Base-by-base conservation (phyloP, 2,113 vertebrate genomes). In the Jaculus jaculus region DNA sequence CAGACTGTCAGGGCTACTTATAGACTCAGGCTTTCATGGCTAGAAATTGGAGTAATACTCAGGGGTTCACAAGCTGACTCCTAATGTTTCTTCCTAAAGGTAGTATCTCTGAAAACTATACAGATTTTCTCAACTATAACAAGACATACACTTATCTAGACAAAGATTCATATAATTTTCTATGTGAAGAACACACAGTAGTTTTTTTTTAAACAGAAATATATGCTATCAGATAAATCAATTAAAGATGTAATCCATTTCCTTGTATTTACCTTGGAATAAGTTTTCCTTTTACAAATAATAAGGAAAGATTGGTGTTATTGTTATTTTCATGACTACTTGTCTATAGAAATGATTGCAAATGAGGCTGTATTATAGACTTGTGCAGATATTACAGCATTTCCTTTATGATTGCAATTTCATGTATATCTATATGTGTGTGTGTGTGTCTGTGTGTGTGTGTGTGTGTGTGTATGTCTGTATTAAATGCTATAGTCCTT, bases 1-100 rank as follows among this genome's bases (percentile, higher is more conserved):
- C 26, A 72, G 9, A 17, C 1, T 60, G 26, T 8, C 34, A 26
- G 4, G 2, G 28, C 2, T 90, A n/a, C 16, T 0, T 7, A 3
- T 13, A 51, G 18, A 60, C 37, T 34, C 0, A 7, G 15, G 6
- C 18, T 80, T 84, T n/a, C 24, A 6, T 0, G 26, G 42, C 16
- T 13, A 63, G 16, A 11, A 77, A 15, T 1, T 11, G 20, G 16
- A 68, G 8, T n/a, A 23, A 81, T n/a, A 61, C 69, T 34, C 5
- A 23, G 13, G 0, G 18, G 11, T 11, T 60, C 4, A 17, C 2
- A 11, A 7, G 11, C 69, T 32, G 21, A 11, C 2, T 93, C 5
- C 12, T 13, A 20, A 32, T 7, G 4, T 5, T 30, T 68, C 73
- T 69, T 3, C 9, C 11, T 3, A 54, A 4, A 34, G n/a, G 7